phyloP scores from a whole-genome alignment of 1,140 invertebrate species.

The Dinothrombium tinctorium region DNA sequence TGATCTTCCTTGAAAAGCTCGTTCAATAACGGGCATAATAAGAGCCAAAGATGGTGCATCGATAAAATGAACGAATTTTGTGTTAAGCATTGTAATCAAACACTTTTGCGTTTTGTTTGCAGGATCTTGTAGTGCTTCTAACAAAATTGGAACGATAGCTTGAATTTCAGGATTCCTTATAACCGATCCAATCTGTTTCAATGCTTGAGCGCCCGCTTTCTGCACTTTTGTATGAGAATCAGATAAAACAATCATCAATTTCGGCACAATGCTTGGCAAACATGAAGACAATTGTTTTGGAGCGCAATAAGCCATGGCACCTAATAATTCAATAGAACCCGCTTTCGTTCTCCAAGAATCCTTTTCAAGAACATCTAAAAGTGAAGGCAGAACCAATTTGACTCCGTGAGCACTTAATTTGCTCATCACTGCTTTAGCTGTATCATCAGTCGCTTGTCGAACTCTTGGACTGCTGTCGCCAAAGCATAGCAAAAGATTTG shows the following conservation, averaged over 20 bases:
- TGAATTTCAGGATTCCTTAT: slow-evolving; percentile 97
- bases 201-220: slow-evolving; percentile 74
- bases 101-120: slow-evolving; percentile 78
- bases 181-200: slow-evolving; percentile 88
- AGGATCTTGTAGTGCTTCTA: slow-evolving; percentile 87
- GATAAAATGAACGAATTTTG: slow-evolving; percentile 97
- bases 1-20: slow-evolving; percentile 86
- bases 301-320: slow-evolving; percentile 92
- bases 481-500: slow-evolving; percentile 80
- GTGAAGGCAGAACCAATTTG: slow-evolving; percentile 69
- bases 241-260: slow-evolving; percentile 82
- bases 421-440: slow-evolving; percentile 84
- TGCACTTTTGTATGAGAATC: slow-evolving; percentile 98
- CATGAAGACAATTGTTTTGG: slow-evolving; percentile 94
- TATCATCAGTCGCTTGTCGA: slow-evolving; percentile 61
- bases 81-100: slow-evolving; percentile 74
- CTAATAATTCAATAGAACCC: slow-evolving; percentile 81
- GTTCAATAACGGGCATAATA: slow-evolving; percentile 95
- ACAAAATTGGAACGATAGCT: slow-evolving; percentile 69
- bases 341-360: slow-evolving; percentile 98
- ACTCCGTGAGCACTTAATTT: slow-evolving; percentile 88
- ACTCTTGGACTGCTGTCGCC: slow-evolving; percentile 65
- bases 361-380: slow-evolving; percentile 77
- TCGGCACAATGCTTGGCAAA: slow-evolving; percentile 92
- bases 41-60: slow-evolving; percentile 92